Evolutionary conservation across 2,888 invertebrate genomes (phyloP).

Genomic region (Cetonia aurata): DNA sequence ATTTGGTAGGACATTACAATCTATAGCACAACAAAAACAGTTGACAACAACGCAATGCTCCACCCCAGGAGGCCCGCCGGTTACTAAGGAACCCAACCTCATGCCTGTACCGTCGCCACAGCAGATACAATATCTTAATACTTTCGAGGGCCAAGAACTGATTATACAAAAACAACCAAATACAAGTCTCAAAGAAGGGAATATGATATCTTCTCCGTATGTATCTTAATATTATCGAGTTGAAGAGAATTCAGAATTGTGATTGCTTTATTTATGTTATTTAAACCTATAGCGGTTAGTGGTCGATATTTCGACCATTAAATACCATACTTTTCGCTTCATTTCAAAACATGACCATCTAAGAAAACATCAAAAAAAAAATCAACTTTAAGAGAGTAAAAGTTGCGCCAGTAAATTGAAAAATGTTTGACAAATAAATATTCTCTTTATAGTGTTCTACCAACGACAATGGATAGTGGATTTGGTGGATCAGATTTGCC

Average conservation of each 20-base stretch:
- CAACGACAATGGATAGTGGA: constrained; percentile 64
- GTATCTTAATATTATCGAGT: constrained; percentile 60
- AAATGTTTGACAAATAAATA: constrained; percentile 8
- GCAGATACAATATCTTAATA: constrained; percentile 95
- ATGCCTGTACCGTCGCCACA: constrained; percentile 97
- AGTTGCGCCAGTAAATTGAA: too few species aligned
- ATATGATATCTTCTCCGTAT: constrained; percentile 82
- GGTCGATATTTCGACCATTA: too few species aligned
- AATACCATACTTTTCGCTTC: too few species aligned
- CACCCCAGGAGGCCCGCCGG: constrained; percentile 58
- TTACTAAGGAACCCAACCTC: constrained; percentile 86
- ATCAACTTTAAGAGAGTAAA: too few species aligned
- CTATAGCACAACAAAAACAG: constrained; percentile 74
- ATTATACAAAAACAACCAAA: constrained; percentile 97
- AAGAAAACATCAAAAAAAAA: too few species aligned
- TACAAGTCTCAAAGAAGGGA: constrained; percentile 85
- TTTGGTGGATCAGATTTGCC: constrained; percentile 64
- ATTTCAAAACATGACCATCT: too few species aligned
- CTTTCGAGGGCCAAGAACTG: constrained; percentile 95
- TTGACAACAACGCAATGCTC: constrained; percentile 62
- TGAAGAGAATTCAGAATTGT: background rate
- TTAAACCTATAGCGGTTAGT: too few species aligned
- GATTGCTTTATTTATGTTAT: background rate
- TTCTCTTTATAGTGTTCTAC: constrained; percentile 58
- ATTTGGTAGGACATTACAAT: constrained; percentile 75